Evolutionary conservation across 2,888 invertebrate genomes (phyloP).

Genomic region (Phaedon cochleariae): DNA sequence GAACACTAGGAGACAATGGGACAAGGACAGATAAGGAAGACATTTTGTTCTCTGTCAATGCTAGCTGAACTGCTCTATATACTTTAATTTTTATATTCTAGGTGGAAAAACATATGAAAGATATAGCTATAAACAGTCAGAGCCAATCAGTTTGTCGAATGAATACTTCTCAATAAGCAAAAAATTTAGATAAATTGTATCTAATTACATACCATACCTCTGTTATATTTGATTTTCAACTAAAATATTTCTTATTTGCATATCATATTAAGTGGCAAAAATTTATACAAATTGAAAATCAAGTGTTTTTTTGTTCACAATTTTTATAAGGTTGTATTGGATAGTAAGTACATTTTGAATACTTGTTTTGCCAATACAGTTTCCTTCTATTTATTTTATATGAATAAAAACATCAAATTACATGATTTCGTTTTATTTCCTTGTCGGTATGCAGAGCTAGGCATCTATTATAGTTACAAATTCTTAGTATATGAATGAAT

Average conservation of each 20-base stretch:
- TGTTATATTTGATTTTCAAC: slow-evolving; percentile 35
- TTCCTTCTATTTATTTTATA: slow-evolving; percentile 43
- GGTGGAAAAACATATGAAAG: slow-evolving; percentile 61
- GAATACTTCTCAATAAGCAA: slow-evolving; percentile 44
- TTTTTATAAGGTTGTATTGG: slow-evolving; percentile 36
- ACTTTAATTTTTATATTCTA: slow-evolving; percentile 40
- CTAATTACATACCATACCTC: slow-evolving; percentile 37
- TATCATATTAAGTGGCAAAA: slow-evolving; percentile 32
- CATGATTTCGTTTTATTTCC: neutral
- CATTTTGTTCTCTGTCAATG: too few relatives aligned
- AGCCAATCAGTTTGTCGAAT: slow-evolving; percentile 44
- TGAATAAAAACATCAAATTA: slow-evolving; percentile 34
- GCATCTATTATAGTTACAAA: too few relatives aligned
- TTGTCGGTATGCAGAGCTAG: neutral
- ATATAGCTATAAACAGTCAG: slow-evolving; percentile 53
- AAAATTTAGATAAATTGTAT: slow-evolving; percentile 37
- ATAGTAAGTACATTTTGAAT: slow-evolving; percentile 17
- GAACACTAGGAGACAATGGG: too few relatives aligned
- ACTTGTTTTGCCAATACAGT: slow-evolving; percentile 30
- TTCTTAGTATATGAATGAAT: too few relatives aligned
- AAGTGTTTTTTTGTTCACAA: slow-evolving; percentile 34
- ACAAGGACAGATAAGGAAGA: too few relatives aligned
- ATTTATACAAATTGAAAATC: slow-evolving; percentile 32
- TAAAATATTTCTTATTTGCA: slow-evolving; percentile 39
- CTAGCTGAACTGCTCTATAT: too few relatives aligned